Percentiles rank a stretch among this genome's conserved stretches.
Conservation (phyloP, 2,113 vertebrate genomes). For the Cyanoderma ruficeps region DNA sequence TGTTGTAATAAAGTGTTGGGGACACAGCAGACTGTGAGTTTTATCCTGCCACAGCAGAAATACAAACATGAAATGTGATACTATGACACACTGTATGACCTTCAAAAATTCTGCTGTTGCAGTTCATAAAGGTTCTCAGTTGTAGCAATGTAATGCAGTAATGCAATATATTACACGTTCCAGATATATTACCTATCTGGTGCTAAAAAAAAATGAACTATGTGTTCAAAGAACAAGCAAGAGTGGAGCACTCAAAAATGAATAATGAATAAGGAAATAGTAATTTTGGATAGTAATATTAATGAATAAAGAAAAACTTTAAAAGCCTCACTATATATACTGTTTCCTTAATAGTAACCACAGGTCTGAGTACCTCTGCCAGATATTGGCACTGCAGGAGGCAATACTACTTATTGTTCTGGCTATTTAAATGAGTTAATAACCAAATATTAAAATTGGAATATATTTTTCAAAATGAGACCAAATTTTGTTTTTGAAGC, state of each 20-base stretch:
- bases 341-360: neutral
- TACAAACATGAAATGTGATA: neutral
- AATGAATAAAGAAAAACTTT: neutral
- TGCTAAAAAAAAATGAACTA: neutral
- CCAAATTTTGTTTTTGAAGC: neutral
- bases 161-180: neutral
- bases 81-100: neutral
- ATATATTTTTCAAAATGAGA: neutral
- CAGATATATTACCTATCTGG: neutral
- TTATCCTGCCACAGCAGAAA: neutral
- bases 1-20: neutral
- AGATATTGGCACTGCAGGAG: neutral
- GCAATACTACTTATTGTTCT: neutral
- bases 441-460: neutral
- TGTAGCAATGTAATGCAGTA: neutral
- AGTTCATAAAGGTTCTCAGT: neutral
- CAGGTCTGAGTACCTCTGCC: neutral
- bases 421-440: neutral
- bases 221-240: neutral
- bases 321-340: neutral
- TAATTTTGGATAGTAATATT: neutral
- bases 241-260: neutral
- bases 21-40: neutral
- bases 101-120: neutral
- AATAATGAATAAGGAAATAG: neutral